phyloP scores from a whole-genome alignment of 2,797 vertebrate genomes.

The Acanthopagrus latus region DNA sequence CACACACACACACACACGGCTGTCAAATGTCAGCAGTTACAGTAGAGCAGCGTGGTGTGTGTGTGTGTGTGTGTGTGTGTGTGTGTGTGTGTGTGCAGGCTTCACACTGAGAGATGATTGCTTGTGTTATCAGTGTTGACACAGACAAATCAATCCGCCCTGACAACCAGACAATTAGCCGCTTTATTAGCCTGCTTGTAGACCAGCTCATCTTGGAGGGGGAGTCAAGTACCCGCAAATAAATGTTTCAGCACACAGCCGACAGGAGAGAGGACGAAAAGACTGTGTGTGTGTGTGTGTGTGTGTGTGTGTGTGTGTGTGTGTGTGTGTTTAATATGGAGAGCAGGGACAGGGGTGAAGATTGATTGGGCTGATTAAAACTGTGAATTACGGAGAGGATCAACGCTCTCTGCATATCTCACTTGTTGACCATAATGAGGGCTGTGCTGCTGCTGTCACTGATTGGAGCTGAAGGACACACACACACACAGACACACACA shows the following conservation, averaged over 20 bases:
- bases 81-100: constrained; percentile 35
- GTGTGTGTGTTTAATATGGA: constrained; percentile 43
- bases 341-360: constrained; percentile 50
- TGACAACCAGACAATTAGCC: constrained; percentile 80
- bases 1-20: constrained; percentile 20
- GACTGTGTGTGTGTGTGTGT: constrained; percentile 11
- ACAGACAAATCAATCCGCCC: constrained; percentile 83
- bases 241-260: constrained; percentile 41
- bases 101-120: constrained; percentile 78
- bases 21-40: constrained; percentile 56
- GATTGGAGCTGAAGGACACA: neutral
- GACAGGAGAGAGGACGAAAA: neutral
- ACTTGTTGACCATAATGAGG: constrained; percentile 62
- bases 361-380: constrained; percentile 71
- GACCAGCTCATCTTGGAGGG: constrained; percentile 66
- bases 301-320: constrained; percentile 25
- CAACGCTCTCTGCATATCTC: constrained; percentile 32
- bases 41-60: constrained; percentile 15
- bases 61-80: no score
- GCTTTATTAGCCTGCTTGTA: constrained; percentile 80
- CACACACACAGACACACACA: constrained; percentile 27
- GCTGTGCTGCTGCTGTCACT: constrained; percentile 15
- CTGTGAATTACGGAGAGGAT: constrained; percentile 57
- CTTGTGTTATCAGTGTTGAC: constrained; percentile 83
- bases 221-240: constrained; percentile 70